Evolutionary conservation across 2,797 vertebrate genomes (phyloP), one percentile per base, ranked within the genome.

Genomic region (Distichodus sexfasciatus): DNA sequence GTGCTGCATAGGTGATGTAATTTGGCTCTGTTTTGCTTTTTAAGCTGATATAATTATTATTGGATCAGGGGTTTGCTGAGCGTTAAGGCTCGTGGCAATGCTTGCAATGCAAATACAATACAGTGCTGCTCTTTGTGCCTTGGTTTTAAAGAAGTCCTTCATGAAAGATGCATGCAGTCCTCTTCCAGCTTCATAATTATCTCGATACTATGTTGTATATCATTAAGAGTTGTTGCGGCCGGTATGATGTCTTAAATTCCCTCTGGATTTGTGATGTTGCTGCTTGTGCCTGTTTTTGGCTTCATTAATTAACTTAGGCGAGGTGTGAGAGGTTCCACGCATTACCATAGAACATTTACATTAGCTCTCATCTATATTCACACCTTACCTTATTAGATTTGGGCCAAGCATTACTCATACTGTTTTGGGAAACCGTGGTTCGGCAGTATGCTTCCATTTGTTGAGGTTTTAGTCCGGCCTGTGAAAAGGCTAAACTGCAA

Each of bases 161-260:
- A 79, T 87, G 83, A 83, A 89, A 87, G 83, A 87, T 89, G 90
- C 91, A 92, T 91, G 90, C 79, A 76, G 75, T 84, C 82, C 48
- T 79, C 74, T 77, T 76, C 12, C 59, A 76, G 74, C 81, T 78
- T 88, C 74, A 81, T 82, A 76, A 58, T 77, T 74, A 66, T 77
- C 82, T 77, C 60, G 68, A 77, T 48, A 26, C 70, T 58, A 73
- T 19, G 38, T 46, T 62, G 66, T 72, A 41, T 62, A 58, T 66
- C 66, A 58, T 70, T 72, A 72, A 61, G 63, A 66, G 36, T 66
- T 66, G 70, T n/a, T 72, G 71, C 57, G 67, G 71, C 71, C 63
- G 63, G 71, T 72, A 72, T 24, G 71, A 67, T 72, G 71, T 72
- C 55, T 57, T 66, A 66, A 66, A 66, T 33, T 64, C 60, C 69